A percentile compares a stretch with the other conserved stretches of the same genome.
Conservation (phyloP, 2,888 invertebrate genomes). For the Lysandra bellargus region DNA sequence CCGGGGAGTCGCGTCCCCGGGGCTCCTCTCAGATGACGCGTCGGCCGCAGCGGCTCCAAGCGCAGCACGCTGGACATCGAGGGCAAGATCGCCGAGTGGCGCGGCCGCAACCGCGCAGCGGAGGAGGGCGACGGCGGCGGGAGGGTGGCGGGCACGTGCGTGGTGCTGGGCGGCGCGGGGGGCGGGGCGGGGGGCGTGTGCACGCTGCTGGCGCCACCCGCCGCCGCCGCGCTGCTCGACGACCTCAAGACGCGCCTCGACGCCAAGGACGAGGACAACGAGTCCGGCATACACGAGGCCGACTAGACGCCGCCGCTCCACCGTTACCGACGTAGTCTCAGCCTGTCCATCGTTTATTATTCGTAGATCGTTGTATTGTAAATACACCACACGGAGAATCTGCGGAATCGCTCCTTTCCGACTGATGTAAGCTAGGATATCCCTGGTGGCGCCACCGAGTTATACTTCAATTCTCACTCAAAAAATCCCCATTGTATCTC, state of each 20-base stretch:
- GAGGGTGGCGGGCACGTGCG: slow-evolving; percentile 39
- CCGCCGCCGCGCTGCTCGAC: slow-evolving; percentile 59
- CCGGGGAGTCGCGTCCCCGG: neutral
- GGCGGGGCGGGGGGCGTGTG: slow-evolving; percentile 50
- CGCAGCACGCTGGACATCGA: slow-evolving; percentile 78
- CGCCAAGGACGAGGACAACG: slow-evolving; percentile 72
- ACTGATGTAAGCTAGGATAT: neutral
- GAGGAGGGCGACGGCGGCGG: slow-evolving; percentile 39
- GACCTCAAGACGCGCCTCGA: slow-evolving; percentile 71
- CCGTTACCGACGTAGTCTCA: neutral
- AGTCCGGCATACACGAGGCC: slow-evolving; percentile 74
- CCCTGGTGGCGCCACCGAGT: neutral
- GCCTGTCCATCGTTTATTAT: too few species aligned
- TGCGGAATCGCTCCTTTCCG: neutral
- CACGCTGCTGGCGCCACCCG: slow-evolving; percentile 60
- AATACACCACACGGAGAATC: neutral
- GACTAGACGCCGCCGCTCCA: slow-evolving; percentile 50
- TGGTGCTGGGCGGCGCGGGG: slow-evolving; percentile 34
- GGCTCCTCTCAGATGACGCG: neutral
- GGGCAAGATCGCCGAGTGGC: slow-evolving; percentile 76
- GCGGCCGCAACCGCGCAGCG: slow-evolving; percentile 54
- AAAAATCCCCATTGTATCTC: too few species aligned
- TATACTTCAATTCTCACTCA: neutral
- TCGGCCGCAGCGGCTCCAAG: slow-evolving; percentile 64
- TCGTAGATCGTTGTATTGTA: neutral